These are phyloP conservation scores for Lutjanus erythropterus DNA, from an alignment of 2,113 vertebrate species.

Conservation along the genomic window DNA sequence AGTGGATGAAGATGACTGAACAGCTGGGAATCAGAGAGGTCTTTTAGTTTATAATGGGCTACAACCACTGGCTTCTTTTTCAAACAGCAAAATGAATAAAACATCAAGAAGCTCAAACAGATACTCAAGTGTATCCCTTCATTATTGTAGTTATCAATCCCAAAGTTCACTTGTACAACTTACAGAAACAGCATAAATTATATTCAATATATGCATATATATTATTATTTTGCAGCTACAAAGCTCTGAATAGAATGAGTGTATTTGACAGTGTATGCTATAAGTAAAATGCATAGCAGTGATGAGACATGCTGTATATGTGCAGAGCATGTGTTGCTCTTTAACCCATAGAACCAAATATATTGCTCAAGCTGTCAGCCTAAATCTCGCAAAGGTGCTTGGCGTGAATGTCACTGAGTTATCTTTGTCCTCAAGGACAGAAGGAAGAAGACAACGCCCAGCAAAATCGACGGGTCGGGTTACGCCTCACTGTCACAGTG, in stretches of 20 bases:
- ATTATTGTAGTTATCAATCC: not conserved
- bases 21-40: not conserved
- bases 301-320: not conserved
- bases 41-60: not conserved
- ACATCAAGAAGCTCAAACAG: too few relatives aligned
- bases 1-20: not conserved
- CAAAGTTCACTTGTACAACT: not conserved
- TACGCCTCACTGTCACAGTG: not conserved
- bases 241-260: too few relatives aligned
- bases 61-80: not conserved
- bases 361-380: not conserved
- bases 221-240: too few relatives aligned
- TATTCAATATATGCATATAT: too few relatives aligned
- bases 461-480: not conserved
- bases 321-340: not conserved
- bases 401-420: not conserved
- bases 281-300: not conserved
- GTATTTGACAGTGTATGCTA: not conserved
- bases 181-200: not conserved
- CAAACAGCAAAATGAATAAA: too few relatives aligned
- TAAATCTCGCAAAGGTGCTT: not conserved
- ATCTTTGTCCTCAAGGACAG: constrained; percentile 36
- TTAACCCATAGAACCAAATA: not conserved
- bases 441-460: not conserved
- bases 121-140: not conserved